Evolutionary conservation across 2,113 vertebrate genomes (phyloP).

Genomic region (Zosterops japonicus): DNA sequence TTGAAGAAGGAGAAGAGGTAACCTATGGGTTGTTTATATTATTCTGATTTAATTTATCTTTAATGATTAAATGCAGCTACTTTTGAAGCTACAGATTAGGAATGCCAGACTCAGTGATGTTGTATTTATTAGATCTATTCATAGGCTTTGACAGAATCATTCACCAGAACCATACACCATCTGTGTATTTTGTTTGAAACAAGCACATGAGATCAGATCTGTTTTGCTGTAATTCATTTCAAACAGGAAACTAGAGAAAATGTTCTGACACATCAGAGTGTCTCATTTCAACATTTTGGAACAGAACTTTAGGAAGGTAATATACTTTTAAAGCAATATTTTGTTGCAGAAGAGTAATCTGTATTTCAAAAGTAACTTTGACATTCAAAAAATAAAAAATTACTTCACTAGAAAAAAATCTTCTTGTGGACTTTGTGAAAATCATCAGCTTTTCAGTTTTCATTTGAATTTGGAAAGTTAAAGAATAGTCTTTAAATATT

Average conservation of each 20-base stretch:
- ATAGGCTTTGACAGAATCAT: not conserved
- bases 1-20: conserved; percentile 99
- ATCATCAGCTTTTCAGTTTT: not conserved
- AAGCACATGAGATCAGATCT: not conserved
- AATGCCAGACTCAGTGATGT: not conserved
- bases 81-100: not conserved
- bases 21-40: not conserved
- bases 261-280: not conserved
- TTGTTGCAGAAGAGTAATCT: not conserved
- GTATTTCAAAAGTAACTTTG: not conserved
- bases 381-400: not conserved
- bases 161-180: not conserved
- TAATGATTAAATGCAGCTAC: not conserved
- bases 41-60: not conserved
- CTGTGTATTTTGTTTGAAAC: conserved; percentile 8
- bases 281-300: not conserved
- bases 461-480: not conserved
- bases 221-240: not conserved
- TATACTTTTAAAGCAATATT: not conserved
- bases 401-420: not conserved
- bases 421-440: not conserved
- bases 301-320: not conserved
- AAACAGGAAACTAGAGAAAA: not conserved
- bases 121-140: not conserved
- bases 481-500: not conserved